Conservation (phyloP, 2,888 invertebrate genomes). For the Lasius fuliginosus region DNA sequence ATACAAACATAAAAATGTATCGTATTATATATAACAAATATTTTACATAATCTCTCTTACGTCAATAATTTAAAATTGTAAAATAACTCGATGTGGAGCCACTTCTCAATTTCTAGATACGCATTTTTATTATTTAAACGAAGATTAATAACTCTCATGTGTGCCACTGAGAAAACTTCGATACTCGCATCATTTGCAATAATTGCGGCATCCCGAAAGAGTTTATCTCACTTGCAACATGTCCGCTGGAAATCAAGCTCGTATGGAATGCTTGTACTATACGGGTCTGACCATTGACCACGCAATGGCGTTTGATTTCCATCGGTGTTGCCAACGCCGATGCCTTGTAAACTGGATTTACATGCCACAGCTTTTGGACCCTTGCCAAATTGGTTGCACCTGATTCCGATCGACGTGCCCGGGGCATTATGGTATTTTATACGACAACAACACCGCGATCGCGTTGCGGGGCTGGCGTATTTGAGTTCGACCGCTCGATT, state of each 20-base stretch:
- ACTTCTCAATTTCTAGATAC: neutral
- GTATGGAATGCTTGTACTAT: slow-evolving; percentile 41
- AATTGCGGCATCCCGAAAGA: slow-evolving; percentile 42
- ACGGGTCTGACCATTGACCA: slow-evolving; percentile 67
- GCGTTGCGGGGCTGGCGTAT: slow-evolving; percentile 53
- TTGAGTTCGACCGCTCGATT: slow-evolving; percentile 80
- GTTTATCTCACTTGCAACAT: slow-evolving; percentile 57
- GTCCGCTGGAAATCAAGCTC: slow-evolving; percentile 62
- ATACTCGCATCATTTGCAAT: slow-evolving; percentile 20
- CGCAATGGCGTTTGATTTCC: slow-evolving; percentile 69
- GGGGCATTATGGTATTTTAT: slow-evolving; percentile 80
- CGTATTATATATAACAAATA: neutral
- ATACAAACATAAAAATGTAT: neutral
- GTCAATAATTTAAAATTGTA: neutral
- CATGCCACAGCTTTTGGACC: slow-evolving; percentile 80
- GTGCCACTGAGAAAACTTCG: neutral
- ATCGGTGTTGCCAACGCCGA: slow-evolving; percentile 69
- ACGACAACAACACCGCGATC: slow-evolving; percentile 68
- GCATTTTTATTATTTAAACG: neutral
- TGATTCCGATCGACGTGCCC: slow-evolving; percentile 82
- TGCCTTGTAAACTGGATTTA: slow-evolving; percentile 77
- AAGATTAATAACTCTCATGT: neutral
- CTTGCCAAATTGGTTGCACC: slow-evolving; percentile 83
- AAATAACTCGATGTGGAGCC: neutral
- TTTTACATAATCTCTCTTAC: neutral